phyloP scores from a whole-genome alignment of 2,113 vertebrate species.

The Pluvialis apricaria region DNA sequence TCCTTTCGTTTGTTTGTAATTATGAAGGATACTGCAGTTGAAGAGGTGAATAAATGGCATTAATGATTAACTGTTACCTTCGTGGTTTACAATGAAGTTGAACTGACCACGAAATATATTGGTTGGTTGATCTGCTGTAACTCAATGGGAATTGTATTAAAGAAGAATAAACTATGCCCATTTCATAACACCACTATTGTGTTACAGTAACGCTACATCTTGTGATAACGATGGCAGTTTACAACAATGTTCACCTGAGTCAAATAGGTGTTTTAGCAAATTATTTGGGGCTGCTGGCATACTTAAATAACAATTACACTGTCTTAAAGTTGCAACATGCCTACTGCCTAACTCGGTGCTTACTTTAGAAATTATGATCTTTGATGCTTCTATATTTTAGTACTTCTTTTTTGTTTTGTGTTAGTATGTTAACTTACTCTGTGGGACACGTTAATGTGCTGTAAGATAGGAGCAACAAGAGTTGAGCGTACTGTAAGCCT shows the following conservation, averaged over 20 bases:
- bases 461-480: background rate
- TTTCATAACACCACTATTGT: background rate
- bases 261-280: background rate
- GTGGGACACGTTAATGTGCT: background rate
- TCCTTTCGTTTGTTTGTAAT: background rate
- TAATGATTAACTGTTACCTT: background rate
- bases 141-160: background rate
- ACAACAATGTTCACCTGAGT: background rate
- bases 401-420: background rate
- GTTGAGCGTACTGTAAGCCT: background rate
- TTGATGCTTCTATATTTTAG: fast-evolving
- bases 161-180: background rate
- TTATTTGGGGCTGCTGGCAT: background rate
- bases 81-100: background rate
- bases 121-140: background rate
- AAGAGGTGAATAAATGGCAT: background rate
- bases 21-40: background rate
- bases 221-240: background rate
- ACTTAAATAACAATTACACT: background rate
- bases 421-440: background rate
- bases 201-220: background rate
- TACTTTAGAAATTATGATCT: fast-evolving
- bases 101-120: background rate
- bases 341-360: fast-evolving
- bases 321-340: fast-evolving